phyloP scores from a whole-genome alignment of 1,140 invertebrate genomes.

The Pseudomyrmex pallidus region DNA sequence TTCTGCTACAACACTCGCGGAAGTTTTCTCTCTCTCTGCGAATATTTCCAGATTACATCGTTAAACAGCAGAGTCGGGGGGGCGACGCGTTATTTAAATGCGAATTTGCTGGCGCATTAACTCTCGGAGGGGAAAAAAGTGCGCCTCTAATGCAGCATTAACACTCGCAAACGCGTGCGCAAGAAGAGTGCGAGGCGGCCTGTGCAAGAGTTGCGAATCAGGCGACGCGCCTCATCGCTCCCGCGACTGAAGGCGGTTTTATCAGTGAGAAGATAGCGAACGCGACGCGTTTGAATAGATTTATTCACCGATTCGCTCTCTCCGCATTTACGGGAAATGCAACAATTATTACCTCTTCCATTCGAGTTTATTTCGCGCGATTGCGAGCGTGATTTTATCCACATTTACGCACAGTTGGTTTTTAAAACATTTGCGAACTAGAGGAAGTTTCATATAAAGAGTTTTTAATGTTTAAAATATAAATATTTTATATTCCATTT shows the following conservation, averaged over 20 bases:
- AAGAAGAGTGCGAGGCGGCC: slow-evolving; percentile 54
- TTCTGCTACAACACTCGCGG: slow-evolving; percentile 2
- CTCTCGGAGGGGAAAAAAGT: slow-evolving; percentile 54
- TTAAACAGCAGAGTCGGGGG: slow-evolving; percentile 46
- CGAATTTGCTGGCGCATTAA: slow-evolving; percentile 74
- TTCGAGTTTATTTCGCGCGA: neutral
- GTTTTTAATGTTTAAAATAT: no score
- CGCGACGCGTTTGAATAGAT: slow-evolving; percentile 19
- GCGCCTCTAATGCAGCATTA: slow-evolving; percentile 69
- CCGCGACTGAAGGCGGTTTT: slow-evolving; percentile 31
- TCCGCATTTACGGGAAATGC: neutral
- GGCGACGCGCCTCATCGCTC: slow-evolving; percentile 30
- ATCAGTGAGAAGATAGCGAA: slow-evolving; percentile 34
- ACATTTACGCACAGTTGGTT: no score
- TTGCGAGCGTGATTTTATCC: neutral
- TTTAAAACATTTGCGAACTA: neutral
- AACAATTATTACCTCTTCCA: neutral
- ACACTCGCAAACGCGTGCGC: slow-evolving; percentile 54
- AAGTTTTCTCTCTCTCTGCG: slow-evolving; percentile 14
- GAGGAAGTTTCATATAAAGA: neutral
- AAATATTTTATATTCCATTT: no score
- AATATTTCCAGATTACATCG: slow-evolving; percentile 53
- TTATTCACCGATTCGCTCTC: slow-evolving; percentile 26
- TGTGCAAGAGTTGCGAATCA: slow-evolving; percentile 64
- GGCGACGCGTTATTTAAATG: slow-evolving; percentile 68